Conservation (phyloP, 2,113 vertebrate genomes). For the Psittacara wagleri region DNA sequence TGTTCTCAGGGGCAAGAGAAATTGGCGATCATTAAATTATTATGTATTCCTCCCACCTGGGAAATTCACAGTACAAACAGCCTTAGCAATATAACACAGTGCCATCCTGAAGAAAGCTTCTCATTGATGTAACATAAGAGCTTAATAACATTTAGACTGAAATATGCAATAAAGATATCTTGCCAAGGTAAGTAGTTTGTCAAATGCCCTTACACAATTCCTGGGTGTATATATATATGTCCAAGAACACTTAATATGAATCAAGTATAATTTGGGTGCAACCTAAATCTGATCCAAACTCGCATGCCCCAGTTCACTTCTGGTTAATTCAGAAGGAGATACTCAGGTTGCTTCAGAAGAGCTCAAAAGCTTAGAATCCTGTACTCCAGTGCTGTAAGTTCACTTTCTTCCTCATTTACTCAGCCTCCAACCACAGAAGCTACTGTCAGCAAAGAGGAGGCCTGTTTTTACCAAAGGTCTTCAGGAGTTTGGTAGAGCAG, state of each 20-base stretch:
- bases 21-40: not conserved
- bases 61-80: not conserved
- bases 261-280: not conserved
- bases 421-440: not conserved
- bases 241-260: not conserved
- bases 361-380: not conserved
- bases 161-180: not conserved
- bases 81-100: rapidly evolving
- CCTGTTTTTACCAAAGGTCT: not conserved
- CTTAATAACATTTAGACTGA: not conserved
- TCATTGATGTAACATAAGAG: not conserved
- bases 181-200: not conserved
- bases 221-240: not conserved
- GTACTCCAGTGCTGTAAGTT: not conserved
- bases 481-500: not conserved
- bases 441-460: not conserved
- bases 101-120: not conserved
- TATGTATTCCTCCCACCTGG: not conserved
- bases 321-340: not conserved
- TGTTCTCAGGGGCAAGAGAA: not conserved
- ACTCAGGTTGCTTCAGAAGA: not conserved
- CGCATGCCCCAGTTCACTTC: not conserved
- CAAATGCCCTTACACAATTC: not conserved
- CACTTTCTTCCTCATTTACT: not conserved
- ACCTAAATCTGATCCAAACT: not conserved